Percentiles rank a stretch among this genome's conserved stretches.
Evolutionary conservation across 2,113 vertebrate genomes (phyloP).

Genomic region (Telmatochromis sp.): DNA sequence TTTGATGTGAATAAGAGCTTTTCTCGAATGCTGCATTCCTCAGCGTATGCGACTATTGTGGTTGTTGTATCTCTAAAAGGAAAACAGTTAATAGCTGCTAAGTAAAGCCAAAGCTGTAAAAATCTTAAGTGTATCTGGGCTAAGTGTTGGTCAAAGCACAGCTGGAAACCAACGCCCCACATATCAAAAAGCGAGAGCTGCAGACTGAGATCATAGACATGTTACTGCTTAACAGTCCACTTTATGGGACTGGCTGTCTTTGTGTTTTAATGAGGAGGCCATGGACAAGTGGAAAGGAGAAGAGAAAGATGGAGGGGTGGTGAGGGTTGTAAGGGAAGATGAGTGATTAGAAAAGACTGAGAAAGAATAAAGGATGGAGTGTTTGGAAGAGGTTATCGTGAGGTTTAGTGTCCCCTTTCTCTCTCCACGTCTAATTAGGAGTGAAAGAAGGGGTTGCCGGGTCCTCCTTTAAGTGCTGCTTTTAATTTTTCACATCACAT

Average conservation of each 20-base stretch:
- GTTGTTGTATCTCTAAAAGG: not conserved
- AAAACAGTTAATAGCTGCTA: slow-evolving; percentile 7
- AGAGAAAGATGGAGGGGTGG: not conserved
- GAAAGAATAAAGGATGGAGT: not conserved
- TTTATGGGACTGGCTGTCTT: slow-evolving; percentile 39
- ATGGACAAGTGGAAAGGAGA: not conserved
- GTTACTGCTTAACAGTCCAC: slow-evolving; percentile 39
- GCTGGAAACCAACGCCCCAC: not conserved
- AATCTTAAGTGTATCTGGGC: not conserved
- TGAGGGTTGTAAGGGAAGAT: not conserved
- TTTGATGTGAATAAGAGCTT: not conserved
- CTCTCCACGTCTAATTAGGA: slow-evolving; percentile 48
- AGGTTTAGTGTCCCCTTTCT: slow-evolving; percentile 13
- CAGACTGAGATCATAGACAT: slow-evolving; percentile 37
- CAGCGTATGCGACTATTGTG: not conserved
- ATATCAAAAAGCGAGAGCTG: slow-evolving; percentile 3
- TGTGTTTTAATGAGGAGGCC: slow-evolving; percentile 55
- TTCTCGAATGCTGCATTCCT: not conserved
- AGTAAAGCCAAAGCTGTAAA: slow-evolving; percentile 9
- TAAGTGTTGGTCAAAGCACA: slow-evolving; percentile 12
- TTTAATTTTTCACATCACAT: slow-evolving; percentile 14
- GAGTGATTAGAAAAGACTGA: slow-evolving; percentile 21
- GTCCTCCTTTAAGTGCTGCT: slow-evolving; percentile 11
- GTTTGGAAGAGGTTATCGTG: not conserved
- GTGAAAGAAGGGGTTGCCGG: not conserved